Evolutionary conservation across 1,140 invertebrate genomes (phyloP), one percentile per base, ranked within the genome.

Genomic region (Drosophila trapezifrons): DNA sequence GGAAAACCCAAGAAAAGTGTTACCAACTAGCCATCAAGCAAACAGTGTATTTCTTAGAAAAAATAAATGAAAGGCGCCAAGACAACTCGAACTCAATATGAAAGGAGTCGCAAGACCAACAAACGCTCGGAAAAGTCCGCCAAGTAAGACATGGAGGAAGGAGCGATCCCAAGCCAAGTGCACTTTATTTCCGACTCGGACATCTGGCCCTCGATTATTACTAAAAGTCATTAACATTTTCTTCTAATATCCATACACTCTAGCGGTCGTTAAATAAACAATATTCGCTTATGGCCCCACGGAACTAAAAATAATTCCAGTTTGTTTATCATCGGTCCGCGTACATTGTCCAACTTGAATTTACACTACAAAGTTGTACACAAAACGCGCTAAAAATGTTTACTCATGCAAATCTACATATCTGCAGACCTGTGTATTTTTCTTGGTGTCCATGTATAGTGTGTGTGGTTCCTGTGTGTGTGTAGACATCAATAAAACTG

Each of bases 51-150:
- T 32, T 15, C 7, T 4, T n/a, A 35, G 2, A 57, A 20, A n/a
- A 37, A 40, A 45, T 80, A 78, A 87, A 91, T 91, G 90, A 91
- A 91, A 85, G 76, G 86, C 63, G 70, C 85, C 17, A 91, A 91
- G 74, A 72, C 62, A 43, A 40, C 63, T 37, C 77, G 80, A 60
- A 86, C 84, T 9, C 90, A 91, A 66, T 85, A 91, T 91, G 90
- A 85, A 74, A 80, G 85, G 54, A 79, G 75, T 40, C 80, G 90
- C 18, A 90, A 90, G 65, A 70, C 51, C 74, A 89, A 72, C 58
- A 91, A 91, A 49, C 90, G 90, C 46, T 90, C 89, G 45, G 90
- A 91, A 52, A 80, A 78, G 62, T 87, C 83, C 15, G 76, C 85
- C 29, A 91, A 91, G 90, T 91, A 91, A 89, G 84, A 59, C 9